Evolutionary conservation across 2,797 vertebrate species (phyloP), one percentile per base, ranked within the genome.

Genomic region (Eulemur albifrons): DNA sequence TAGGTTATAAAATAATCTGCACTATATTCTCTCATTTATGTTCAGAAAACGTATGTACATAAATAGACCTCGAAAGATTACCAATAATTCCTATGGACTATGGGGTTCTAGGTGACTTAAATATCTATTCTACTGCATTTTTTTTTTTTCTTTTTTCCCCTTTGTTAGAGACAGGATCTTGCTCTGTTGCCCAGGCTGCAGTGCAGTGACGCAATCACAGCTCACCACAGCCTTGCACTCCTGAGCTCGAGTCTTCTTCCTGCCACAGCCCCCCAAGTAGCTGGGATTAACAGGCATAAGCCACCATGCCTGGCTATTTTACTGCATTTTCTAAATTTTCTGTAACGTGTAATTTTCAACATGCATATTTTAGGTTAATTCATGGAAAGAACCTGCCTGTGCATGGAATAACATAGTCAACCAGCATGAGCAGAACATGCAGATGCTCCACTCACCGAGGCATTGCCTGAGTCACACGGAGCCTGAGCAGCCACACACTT

Each of bases 371-470:
- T 11, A 43, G 45, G 25, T 30, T 32, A 35, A 38, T 7, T 0
- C 2, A 0, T 4, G 21, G 17, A 54, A 45, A 57, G 23, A 20
- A 59, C 23, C 48, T 50, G 20, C 14, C 18, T 3, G 0, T 1
- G 9, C 40, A 1, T 0, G 11, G 57, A 72, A 59, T 3, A 23
- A 54, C 35, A 14, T 61, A 8, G 3, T 7, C 2, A 14, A 7
- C 17, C 25, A 30, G 20, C 35, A 9, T 0, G 43, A 4, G 30
- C 23, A 50, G 61, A 75, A 30, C 12, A 0, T 0, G 15, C 4
- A 52, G 38, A 43, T 0, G 1, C 5, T 20, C 7, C n/a, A 0
- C n/a, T 27, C 43, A 4, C 2, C 1, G 4, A 40, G 17, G n/a
- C 2, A 7, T 3, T 2, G 20, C 48, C 57, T 6, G 5, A 30